Conservation (phyloP, 53 echinoderm and acorn worm genomes). For the Pentamera pediparva region DNA sequence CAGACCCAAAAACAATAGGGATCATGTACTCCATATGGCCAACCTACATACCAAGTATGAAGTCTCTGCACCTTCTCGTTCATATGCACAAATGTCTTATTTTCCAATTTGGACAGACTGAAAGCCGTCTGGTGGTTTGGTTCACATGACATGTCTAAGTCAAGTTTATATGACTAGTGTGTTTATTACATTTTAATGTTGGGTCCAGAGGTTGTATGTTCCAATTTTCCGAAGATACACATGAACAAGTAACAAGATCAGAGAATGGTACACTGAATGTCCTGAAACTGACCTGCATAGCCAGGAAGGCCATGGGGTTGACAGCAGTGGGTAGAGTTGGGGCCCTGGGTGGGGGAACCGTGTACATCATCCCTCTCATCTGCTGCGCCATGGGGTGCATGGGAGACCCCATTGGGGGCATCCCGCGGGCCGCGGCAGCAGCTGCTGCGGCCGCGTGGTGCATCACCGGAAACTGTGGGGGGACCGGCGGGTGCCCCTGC, state of each 20-base stretch:
- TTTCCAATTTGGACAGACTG: no score
- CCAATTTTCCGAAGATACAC: background rate
- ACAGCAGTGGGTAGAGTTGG: background rate
- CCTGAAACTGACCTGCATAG: conserved; percentile 27
- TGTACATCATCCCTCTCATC: conserved; percentile 52
- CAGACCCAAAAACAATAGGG: background rate
- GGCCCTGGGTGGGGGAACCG: conserved; percentile 20
- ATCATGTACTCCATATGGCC: background rate
- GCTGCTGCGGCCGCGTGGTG: background rate
- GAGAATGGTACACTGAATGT: no score
- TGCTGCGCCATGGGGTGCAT: conserved; percentile 28
- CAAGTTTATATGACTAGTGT: no score
- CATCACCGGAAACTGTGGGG: conserved; percentile 22
- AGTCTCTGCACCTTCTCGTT: background rate
- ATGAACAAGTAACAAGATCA: background rate
- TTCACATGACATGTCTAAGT: no score
- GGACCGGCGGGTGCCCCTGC: background rate
- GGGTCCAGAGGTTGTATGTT: no score
- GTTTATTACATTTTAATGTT: no score
- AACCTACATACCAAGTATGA: background rate
- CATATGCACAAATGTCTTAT: background rate
- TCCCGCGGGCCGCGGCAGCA: background rate
- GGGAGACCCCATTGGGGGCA: background rate
- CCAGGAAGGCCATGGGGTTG: conserved; percentile 26
- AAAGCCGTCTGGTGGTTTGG: no score